These are phyloP conservation scores for Trachelus stipa DNA, from an alignment of 2,888 invertebrate species.

Conservation along the genomic window DNA sequence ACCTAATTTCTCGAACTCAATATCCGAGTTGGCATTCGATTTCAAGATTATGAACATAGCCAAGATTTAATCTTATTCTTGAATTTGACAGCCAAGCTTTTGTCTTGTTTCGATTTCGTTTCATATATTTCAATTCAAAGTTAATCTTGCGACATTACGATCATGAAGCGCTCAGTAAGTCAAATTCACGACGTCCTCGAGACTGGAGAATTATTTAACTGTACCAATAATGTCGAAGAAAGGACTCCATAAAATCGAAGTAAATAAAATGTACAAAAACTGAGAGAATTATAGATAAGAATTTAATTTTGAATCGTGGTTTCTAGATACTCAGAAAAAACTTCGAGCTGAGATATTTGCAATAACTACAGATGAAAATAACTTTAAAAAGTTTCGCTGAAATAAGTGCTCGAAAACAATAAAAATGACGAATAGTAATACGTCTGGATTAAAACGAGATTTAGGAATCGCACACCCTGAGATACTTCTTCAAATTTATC, in stretches of 20 bases:
- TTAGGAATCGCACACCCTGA: too few relatives aligned
- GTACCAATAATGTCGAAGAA: too few relatives aligned
- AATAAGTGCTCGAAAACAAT: too few relatives aligned
- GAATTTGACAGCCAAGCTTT: constrained; percentile 13
- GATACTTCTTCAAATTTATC: too few relatives aligned
- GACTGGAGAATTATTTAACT: too few relatives aligned
- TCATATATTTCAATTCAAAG: constrained; percentile 5
- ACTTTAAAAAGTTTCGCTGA: not conserved
- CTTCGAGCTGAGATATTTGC: constrained; percentile 8
- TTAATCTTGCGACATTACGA: not conserved
- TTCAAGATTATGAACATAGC: not conserved
- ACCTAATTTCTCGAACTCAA: constrained; percentile 2
- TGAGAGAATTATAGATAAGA: too few relatives aligned
- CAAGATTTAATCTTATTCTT: constrained; percentile 10
- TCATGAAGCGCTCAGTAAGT: not conserved
- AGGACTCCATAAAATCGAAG: too few relatives aligned
- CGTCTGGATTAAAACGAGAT: too few relatives aligned
- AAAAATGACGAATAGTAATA: too few relatives aligned
- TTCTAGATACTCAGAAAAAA: constrained; percentile 3
- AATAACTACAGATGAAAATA: constrained; percentile 6
- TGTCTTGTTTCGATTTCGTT: constrained; percentile 12
- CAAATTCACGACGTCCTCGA: too few relatives aligned
- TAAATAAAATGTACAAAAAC: too few relatives aligned
- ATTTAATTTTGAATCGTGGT: not conserved
- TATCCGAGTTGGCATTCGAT: not conserved